Percentiles rank a stretch among this genome's conserved stretches.
phyloP scores from a whole-genome alignment of 1,140 invertebrate species.

The Centruroides vittatus region DNA sequence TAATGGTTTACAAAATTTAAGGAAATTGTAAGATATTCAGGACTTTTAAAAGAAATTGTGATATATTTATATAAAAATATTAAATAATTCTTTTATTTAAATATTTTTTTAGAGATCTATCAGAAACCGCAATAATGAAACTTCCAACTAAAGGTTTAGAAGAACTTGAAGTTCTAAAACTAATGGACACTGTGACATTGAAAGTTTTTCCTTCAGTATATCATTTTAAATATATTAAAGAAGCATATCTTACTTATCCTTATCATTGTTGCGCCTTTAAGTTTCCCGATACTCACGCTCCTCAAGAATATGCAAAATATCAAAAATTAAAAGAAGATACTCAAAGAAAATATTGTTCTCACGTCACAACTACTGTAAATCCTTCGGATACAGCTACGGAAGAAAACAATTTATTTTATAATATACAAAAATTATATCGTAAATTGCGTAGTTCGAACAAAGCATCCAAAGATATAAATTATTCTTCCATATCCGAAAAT shows the following conservation, averaged over 20 bases:
- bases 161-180: conserved; percentile 48
- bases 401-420: not conserved
- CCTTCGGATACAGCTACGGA: not conserved
- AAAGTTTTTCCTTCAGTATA: conserved; percentile 72
- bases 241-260: conserved; percentile 57
- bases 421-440: no score
- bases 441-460: not conserved
- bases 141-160: conserved; percentile 58
- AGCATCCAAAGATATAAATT: not conserved
- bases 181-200: conserved; percentile 54
- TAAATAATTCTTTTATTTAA: not conserved
- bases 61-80: not conserved
- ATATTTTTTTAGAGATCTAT: conserved; percentile 43
- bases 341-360: conserved; percentile 9
- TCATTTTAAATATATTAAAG: conserved; percentile 43
- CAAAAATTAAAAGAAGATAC: conserved; percentile 8
- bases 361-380: not conserved
- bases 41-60: not conserved
- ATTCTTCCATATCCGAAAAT: not conserved
- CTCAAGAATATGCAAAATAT: conserved; percentile 12
- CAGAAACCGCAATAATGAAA: conserved; percentile 52
- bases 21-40: conserved; percentile 2
- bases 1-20: conserved; percentile 7
- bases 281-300: conserved; percentile 53
- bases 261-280: conserved; percentile 83